Conservation (phyloP, 2,113 vertebrate genomes). For the Rissa tridactyla region DNA sequence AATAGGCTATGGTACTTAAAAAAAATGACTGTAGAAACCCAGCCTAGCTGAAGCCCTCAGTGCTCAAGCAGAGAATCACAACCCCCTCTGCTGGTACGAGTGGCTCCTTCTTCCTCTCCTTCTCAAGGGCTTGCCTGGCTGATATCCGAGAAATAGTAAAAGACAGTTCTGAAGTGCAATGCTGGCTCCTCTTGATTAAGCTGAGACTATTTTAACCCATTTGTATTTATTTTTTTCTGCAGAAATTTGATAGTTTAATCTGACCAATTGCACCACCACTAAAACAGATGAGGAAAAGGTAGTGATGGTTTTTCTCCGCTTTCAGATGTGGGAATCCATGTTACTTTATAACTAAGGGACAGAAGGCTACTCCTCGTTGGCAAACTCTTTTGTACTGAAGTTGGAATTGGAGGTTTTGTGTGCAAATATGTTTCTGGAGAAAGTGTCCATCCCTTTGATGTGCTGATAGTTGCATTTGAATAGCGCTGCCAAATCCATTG, state of each 20-base stretch:
- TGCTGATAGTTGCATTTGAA: background rate
- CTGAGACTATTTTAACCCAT: background rate
- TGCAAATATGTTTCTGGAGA: background rate
- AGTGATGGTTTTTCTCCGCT: background rate
- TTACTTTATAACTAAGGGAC: background rate
- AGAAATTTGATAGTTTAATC: background rate
- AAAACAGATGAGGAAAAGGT: background rate
- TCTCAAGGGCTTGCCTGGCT: background rate
- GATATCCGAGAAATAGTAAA: background rate
- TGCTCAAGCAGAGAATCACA: background rate
- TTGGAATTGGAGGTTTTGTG: background rate
- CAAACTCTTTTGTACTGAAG: background rate
- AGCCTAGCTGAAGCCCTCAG: background rate
- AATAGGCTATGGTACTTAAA: background rate
- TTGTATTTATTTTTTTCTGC: background rate
- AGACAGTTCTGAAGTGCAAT: background rate
- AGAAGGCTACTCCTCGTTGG: background rate
- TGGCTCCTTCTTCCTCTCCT: background rate
- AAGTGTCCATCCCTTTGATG: fast-evolving
- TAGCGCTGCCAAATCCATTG: background rate
- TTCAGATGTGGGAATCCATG: background rate
- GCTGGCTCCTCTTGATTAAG: background rate
- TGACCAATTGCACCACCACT: background rate
- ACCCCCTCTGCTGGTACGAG: constrained; percentile 21
- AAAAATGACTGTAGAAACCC: background rate